Percentiles rank a stretch among this genome's conserved stretches.
Evolutionary conservation across 1,140 invertebrate genomes (phyloP).

Genomic region (Dendrolimus kikuchii): DNA sequence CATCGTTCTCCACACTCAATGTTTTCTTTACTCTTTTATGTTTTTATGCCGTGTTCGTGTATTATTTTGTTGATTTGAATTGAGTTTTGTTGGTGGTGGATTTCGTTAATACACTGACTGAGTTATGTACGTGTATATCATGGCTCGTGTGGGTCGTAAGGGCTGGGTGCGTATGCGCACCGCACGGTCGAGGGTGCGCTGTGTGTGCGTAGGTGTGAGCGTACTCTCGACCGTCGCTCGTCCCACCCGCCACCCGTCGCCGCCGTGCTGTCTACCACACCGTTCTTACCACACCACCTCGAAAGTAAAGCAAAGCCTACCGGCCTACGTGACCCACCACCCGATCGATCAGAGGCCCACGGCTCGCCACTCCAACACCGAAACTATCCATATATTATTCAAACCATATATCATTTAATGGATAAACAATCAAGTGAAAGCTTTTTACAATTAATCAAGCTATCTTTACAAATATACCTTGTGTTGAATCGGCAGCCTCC

Average conservation of each 20-base stretch:
- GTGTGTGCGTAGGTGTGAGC: conserved; percentile 38
- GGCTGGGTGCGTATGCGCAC: conserved; percentile 8
- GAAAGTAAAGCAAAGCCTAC: too few relatives aligned
- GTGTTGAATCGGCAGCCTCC: too few relatives aligned
- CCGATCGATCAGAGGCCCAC: conserved; percentile 28
- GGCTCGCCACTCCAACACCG: conserved; percentile 26
- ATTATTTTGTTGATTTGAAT: conserved; percentile 68
- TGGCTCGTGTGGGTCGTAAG: conserved; percentile 11
- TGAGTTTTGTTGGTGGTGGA: conserved; percentile 72
- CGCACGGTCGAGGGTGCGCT: conserved; percentile 23
- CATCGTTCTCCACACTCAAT: conserved; percentile 67
- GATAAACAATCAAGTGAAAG: conserved; percentile 51
- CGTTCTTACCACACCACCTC: neutral
- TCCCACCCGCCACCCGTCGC: conserved; percentile 12
- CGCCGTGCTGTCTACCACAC: conserved; percentile 20
- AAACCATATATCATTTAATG: conserved; percentile 32
- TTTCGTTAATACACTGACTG: conserved; percentile 70
- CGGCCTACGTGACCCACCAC: neutral
- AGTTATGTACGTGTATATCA: conserved; percentile 29
- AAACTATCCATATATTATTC: conserved; percentile 39
- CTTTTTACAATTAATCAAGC: conserved; percentile 40
- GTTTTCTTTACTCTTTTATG: conserved; percentile 60
- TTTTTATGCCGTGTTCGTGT: conserved; percentile 71
- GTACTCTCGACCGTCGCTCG: conserved; percentile 21
- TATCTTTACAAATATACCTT: conserved; percentile 30